Percentiles rank a stretch among this genome's conserved stretches.
Evolutionary conservation across 2,888 invertebrate genomes (phyloP).

Genomic region (Mesodorylaimus sp.): DNA sequence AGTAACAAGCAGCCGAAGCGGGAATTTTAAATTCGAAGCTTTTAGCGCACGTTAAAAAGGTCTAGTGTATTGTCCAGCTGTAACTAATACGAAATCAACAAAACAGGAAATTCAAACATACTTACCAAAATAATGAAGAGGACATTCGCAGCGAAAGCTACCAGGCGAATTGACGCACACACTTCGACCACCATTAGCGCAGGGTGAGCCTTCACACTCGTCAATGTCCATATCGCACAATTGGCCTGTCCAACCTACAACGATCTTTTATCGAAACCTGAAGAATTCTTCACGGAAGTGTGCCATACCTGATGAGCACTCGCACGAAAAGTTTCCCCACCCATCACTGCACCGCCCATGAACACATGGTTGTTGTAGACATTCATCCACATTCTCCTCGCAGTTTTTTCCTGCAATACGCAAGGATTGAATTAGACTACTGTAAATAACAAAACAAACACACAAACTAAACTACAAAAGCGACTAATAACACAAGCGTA

Average conservation of each 20-base stretch:
- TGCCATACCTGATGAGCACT: conserved; percentile 2
- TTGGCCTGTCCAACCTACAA: conserved; percentile 31
- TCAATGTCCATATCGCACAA: conserved; percentile 38
- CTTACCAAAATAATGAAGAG: conserved; percentile 9
- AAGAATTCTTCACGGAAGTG: not conserved
- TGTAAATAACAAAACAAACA: not conserved
- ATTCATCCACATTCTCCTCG: conserved; percentile 71
- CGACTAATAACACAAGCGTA: not conserved
- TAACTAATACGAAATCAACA: too few species aligned
- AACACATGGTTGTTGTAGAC: conserved; percentile 78
- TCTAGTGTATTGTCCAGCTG: too few species aligned
- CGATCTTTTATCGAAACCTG: conserved; percentile 11
- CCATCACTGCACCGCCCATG: conserved; percentile 78
- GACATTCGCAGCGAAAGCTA: conserved; percentile 12
- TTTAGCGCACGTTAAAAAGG: too few species aligned
- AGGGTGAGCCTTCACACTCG: conserved; percentile 35
- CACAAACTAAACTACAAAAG: not conserved
- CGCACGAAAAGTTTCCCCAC: conserved; percentile 34
- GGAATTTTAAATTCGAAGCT: too few species aligned
- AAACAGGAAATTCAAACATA: too few species aligned
- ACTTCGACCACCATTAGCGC: conserved; percentile 1
- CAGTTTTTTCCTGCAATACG: conserved; percentile 62
- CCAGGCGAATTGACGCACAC: conserved; percentile 12
- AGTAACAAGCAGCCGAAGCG: too few species aligned
- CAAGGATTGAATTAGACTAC: too few species aligned